A percentile compares a stretch with the other conserved stretches of the same genome.
Evolutionary conservation across 2,797 vertebrate species (phyloP).

Genomic region (Astyanax mexicanus): DNA sequence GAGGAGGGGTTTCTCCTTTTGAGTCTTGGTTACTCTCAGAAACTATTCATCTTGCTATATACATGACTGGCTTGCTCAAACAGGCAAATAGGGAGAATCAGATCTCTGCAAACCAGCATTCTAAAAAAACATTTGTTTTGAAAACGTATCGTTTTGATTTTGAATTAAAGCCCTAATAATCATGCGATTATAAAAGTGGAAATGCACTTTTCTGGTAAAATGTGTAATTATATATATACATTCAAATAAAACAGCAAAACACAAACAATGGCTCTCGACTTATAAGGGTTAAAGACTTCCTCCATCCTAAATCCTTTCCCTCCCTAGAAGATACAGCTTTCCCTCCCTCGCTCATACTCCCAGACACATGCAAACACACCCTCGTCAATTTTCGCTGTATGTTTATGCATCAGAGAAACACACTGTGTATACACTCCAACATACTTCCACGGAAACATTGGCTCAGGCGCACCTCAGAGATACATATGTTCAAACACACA

Average conservation of each 20-base stretch:
- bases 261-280: not conserved
- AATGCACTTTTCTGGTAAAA: too few relatives aligned
- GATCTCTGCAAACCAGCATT: too few relatives aligned
- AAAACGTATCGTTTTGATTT: too few relatives aligned
- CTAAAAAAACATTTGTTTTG: too few relatives aligned
- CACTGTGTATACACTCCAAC: slow-evolving; percentile 19
- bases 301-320: slow-evolving; percentile 7
- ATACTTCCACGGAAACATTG: slow-evolving; percentile 21
- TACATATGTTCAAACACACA: slow-evolving; percentile 36
- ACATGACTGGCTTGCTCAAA: too few relatives aligned
- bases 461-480: slow-evolving; percentile 42
- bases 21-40: too few relatives aligned
- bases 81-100: too few relatives aligned
- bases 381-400: slow-evolving; percentile 6
- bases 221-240: not conserved
- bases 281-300: not conserved
- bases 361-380: slow-evolving; percentile 25
- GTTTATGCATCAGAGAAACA: not conserved
- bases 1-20: too few relatives aligned
- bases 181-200: too few relatives aligned
- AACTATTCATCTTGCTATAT: too few relatives aligned
- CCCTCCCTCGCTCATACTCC: not conserved
- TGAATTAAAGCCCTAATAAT: too few relatives aligned
- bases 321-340: slow-evolving; percentile 9
- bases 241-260: not conserved